Evolutionary conservation across 2,797 vertebrate species (phyloP).

Genomic region (Characodon lateralis): DNA sequence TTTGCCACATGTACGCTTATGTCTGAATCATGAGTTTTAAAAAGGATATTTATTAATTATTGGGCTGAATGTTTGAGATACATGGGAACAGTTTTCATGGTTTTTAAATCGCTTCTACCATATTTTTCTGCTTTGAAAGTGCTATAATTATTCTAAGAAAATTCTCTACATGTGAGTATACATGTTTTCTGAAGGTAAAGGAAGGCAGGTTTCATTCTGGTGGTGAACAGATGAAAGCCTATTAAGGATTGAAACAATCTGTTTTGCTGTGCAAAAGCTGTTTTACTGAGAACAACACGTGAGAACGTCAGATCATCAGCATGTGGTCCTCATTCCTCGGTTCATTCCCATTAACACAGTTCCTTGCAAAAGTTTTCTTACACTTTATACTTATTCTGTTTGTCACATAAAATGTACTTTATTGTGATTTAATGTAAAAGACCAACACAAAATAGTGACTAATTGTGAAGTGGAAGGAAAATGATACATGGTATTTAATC

Average conservation of each 20-base stretch:
- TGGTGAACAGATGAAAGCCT: conserved; percentile 18
- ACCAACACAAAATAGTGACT: neutral
- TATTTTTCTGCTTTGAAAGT: conserved; percentile 2
- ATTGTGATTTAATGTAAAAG: neutral
- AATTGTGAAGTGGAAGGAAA: neutral
- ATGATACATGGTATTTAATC: neutral
- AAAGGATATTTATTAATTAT: conserved; percentile 48
- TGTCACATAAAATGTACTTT: neutral
- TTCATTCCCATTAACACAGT: conserved; percentile 22
- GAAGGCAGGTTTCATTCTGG: conserved; percentile 9
- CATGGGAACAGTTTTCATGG: conserved; percentile 18
- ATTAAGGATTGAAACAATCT: conserved; percentile 20
- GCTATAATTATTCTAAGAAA: conserved; percentile 25
- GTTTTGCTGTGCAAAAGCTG: neutral
- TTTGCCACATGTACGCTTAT: neutral
- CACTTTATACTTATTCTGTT: neutral
- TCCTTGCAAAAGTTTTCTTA: neutral
- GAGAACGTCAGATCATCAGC: neutral
- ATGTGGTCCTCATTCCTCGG: conserved; percentile 11
- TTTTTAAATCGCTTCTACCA: conserved; percentile 5
- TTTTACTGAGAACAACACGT: conserved; percentile 7
- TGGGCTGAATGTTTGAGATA: conserved; percentile 25
- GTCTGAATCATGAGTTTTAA: conserved; percentile 14
- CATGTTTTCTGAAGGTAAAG: conserved; percentile 14
- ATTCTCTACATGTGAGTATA: conserved; percentile 19